A percentile compares a stretch with the other conserved stretches of the same genome.
phyloP scores from a whole-genome alignment of 2,888 invertebrate species.

The Copidosoma aretas region DNA sequence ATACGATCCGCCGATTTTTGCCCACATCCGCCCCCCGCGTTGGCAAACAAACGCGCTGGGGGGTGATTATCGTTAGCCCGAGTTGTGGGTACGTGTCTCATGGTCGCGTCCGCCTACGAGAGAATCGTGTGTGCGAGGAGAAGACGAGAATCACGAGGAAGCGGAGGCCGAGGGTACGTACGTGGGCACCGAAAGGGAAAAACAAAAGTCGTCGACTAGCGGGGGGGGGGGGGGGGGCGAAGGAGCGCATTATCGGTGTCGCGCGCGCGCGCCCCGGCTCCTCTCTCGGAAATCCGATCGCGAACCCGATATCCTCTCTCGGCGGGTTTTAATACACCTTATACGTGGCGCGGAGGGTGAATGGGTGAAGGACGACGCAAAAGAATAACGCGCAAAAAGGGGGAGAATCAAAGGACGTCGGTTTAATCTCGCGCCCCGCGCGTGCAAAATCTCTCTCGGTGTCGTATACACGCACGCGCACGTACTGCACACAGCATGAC shows the following conservation, averaged over 20 bases:
- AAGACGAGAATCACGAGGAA: no score
- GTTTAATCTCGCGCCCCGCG: slow-evolving; percentile 32
- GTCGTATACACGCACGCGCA: slow-evolving; percentile 1
- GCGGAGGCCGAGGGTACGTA: no score
- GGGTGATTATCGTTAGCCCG: no score
- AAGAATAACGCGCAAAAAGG: background rate
- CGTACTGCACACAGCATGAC: no score
- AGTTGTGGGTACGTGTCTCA: no score
- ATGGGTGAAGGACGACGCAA: background rate
- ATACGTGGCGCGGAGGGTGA: slow-evolving; percentile 4
- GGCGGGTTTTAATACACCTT: slow-evolving; percentile 3
- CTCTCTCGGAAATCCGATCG: slow-evolving; percentile 31
- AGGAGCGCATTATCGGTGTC: slow-evolving; percentile 23
- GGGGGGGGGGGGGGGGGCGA: background rate
- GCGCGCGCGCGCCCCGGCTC: slow-evolving; percentile 4
- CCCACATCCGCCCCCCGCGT: no score
- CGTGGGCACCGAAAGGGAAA: no score
- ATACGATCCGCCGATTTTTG: no score
- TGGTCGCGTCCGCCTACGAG: no score
- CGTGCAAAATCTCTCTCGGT: slow-evolving; percentile 22
- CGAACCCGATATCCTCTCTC: slow-evolving; percentile 34
- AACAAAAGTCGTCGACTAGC: no score
- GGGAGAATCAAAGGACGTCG: slow-evolving; percentile 16
- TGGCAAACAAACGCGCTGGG: no score
- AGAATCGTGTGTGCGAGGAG: no score